phyloP scores from a whole-genome alignment of 2,797 vertebrate species.

The Bovichtus variegatus region DNA sequence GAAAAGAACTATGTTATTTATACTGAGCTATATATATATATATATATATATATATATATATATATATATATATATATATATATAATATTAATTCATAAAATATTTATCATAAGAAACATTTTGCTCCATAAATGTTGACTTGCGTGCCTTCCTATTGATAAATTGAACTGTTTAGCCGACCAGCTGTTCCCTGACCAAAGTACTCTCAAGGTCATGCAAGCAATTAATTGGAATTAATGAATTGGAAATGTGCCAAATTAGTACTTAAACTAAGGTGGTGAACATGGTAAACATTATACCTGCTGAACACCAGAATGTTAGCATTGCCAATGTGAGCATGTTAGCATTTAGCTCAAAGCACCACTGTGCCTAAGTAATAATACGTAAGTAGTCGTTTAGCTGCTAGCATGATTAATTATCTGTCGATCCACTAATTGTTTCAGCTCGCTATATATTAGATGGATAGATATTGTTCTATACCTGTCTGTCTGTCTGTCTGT shows the following conservation, averaged over 20 bases:
- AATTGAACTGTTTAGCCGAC: not conserved
- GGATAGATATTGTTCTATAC: too few species aligned
- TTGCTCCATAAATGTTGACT: not conserved
- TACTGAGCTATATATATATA: too few species aligned
- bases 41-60: too few species aligned
- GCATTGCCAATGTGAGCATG: not conserved
- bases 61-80: too few species aligned
- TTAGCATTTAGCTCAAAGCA: not conserved
- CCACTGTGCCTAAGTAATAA: too few species aligned
- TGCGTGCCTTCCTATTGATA: too few species aligned
- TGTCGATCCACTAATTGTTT: not conserved
- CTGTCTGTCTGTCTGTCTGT: not conserved
- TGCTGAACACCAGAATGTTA: not conserved
- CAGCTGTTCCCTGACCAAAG: not conserved
- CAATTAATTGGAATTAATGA: not conserved
- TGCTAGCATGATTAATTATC: not conserved
- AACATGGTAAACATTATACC: not conserved
- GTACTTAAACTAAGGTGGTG: not conserved
- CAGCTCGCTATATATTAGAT: not conserved
- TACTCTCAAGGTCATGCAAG: not conserved
- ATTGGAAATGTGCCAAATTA: slow-evolving; percentile 7
- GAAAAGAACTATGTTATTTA: too few species aligned
- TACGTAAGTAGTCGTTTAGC: not conserved
- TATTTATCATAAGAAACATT: not conserved
- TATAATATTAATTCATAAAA: not conserved